Conservation (phyloP, 2,797 vertebrate genomes). For the Melanotaenia nigrans region DNA sequence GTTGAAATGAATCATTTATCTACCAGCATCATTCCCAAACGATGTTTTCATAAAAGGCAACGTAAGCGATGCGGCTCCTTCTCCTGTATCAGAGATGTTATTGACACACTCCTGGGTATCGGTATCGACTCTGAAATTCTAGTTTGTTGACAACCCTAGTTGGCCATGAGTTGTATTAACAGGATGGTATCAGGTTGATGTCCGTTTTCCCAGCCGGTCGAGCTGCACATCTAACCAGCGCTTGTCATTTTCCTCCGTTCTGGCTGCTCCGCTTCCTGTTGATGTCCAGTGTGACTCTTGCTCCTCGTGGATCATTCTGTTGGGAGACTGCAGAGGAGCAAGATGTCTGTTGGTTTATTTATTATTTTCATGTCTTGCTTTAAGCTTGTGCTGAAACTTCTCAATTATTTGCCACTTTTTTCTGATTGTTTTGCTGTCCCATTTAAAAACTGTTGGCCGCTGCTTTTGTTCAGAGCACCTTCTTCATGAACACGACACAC, state of each 20-base stretch:
- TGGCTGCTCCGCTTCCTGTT: constrained; percentile 26
- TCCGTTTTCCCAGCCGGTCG: constrained; percentile 1
- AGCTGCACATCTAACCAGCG: constrained; percentile 23
- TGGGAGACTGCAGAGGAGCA: constrained; percentile 53
- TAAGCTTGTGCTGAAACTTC: constrained; percentile 27
- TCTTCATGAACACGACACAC: constrained; percentile 16
- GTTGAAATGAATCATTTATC: no score
- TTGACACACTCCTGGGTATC: no score
- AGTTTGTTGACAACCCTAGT: no score
- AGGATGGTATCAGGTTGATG: background rate
- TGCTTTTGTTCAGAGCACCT: constrained; percentile 23
- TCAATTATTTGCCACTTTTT: constrained; percentile 34
- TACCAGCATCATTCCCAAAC: no score
- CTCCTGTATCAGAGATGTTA: no score
- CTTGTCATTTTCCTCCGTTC: constrained; percentile 20
- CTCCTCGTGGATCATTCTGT: constrained; percentile 26
- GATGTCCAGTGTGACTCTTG: constrained; percentile 20
- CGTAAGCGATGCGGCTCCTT: no score
- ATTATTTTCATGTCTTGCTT: constrained; percentile 5
- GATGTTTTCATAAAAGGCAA: no score
- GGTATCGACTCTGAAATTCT: no score
- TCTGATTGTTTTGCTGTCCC: constrained; percentile 25
- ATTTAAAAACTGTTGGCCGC: constrained; percentile 45
- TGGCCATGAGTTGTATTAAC: background rate
- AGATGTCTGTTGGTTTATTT: background rate